These are phyloP conservation scores for Pyrocephalus nanus DNA, from an alignment of 2,797 vertebrate species.

Conservation along the genomic window DNA sequence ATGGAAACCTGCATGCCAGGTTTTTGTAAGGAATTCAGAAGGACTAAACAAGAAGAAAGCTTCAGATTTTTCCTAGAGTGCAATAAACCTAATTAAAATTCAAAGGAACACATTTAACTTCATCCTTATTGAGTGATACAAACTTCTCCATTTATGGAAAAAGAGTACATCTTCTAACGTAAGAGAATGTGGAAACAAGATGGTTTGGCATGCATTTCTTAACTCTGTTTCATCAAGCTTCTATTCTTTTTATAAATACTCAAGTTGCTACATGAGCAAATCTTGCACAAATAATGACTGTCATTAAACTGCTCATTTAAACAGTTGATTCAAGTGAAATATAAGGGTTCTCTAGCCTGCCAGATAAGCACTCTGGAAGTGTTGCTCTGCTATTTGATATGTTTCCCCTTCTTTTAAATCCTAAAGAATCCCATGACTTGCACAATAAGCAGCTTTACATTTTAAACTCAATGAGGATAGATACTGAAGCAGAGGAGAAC, in stretches of 20 bases:
- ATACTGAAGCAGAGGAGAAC: not conserved
- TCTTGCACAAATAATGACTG: constrained; percentile 50
- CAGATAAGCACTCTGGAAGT: constrained; percentile 53
- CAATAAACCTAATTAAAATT: constrained; percentile 2
- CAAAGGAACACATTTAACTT: not conserved
- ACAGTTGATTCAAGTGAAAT: constrained; percentile 54
- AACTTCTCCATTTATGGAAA: constrained; percentile 43
- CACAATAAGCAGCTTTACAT: constrained; percentile 52
- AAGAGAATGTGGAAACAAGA: constrained; percentile 32
- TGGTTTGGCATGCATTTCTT: constrained; percentile 47
- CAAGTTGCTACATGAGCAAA: constrained; percentile 56
- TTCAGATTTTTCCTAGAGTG: constrained; percentile 12
- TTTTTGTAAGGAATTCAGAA: not conserved
- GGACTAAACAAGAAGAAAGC: not conserved
- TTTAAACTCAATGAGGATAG: constrained; percentile 34
- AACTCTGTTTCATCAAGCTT: constrained; percentile 59
- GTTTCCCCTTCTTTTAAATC: constrained; percentile 18
- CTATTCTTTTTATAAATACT: constrained; percentile 54
- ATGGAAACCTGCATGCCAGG: not conserved
- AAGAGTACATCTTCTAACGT: not conserved
- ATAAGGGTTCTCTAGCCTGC: constrained; percentile 39
- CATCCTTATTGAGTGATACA: not conserved
- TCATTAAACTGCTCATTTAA: constrained; percentile 56
- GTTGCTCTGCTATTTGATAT: constrained; percentile 32
- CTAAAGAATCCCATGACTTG: constrained; percentile 24